Percentiles rank a stretch among this genome's conserved stretches.
Conservation (phyloP, 92 coral and sea anemone species). For the Metridium senile region DNA sequence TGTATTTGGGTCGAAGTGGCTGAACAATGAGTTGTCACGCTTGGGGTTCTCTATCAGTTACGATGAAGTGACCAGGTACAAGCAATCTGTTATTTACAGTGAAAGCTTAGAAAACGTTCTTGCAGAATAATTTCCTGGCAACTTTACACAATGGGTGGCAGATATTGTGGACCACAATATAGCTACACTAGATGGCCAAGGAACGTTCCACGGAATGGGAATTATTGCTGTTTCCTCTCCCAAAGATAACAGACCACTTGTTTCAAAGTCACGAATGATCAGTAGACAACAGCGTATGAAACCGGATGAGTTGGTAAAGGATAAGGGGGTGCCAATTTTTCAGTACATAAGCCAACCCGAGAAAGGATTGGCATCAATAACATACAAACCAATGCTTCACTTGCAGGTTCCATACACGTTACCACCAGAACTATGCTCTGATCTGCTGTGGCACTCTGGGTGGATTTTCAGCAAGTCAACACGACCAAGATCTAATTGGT, state of each 20-base stretch:
- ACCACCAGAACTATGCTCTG: slow-evolving; percentile 31
- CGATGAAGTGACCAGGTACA: slow-evolving; percentile 37
- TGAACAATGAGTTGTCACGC: slow-evolving; percentile 29
- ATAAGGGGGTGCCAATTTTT: slow-evolving; percentile 24
- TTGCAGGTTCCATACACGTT: slow-evolving; percentile 24
- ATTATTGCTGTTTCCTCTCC: slow-evolving; percentile 37
- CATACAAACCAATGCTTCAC: slow-evolving; percentile 27
- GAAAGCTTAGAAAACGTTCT: slow-evolving; percentile 42
- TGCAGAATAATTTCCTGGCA: too few relatives aligned
- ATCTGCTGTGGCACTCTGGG: slow-evolving; percentile 29
- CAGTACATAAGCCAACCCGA: slow-evolving; percentile 17
- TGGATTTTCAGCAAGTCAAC: slow-evolving; percentile 20
- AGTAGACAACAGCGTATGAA: slow-evolving; percentile 20
- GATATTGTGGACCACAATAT: too few relatives aligned
- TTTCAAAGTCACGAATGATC: slow-evolving; percentile 23
- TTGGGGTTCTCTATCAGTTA: slow-evolving; percentile 34
- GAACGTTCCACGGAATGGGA: too few relatives aligned
- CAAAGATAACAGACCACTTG: slow-evolving; percentile 26
- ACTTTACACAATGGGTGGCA: too few relatives aligned
- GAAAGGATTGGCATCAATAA: slow-evolving; percentile 24
- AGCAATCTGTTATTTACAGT: slow-evolving; percentile 34
- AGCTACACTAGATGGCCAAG: too few relatives aligned
- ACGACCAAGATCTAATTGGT: slow-evolving; percentile 29
- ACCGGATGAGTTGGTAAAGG: slow-evolving; percentile 15
- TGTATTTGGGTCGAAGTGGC: slow-evolving; percentile 38